Evolutionary conservation across 2,797 vertebrate species (phyloP), one percentile per base, ranked within the genome.

Genomic region (Periophthalmus magnuspinnatus): DNA sequence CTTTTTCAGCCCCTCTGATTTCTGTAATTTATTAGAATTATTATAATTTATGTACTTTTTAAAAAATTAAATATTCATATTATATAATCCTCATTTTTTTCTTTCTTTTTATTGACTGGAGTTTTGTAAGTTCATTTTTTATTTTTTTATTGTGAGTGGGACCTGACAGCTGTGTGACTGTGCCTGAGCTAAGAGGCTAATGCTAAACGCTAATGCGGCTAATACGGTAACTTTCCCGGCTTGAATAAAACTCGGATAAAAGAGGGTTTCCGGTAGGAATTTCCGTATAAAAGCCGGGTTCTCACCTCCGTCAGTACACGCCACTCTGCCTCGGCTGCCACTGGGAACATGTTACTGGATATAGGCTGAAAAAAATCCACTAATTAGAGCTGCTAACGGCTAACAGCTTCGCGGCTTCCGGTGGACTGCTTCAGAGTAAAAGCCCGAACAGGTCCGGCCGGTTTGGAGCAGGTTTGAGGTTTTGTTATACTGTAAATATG

Each of bases 301-400:
- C 70, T 80, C 34, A 88, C 88, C 81, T 86, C 79, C 5, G 10
- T 6, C 19, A 89, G 61, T 69, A 75, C 81, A 36, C 45, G 71
- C 57, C 71, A 74, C 73, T 88, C 86, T 54, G 9, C 65, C 38
- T 78, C 80, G 0, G 36, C 1, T 3, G 8, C 24, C 0, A 88
- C 81, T 2, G 38, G 48, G 10, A 74, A 62, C 88, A 89, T 89
- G 8, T 75, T 36, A 16, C 2, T 24, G 5, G 0, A 28, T 66
- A 54, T 45, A 10, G 4, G 1, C 24, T 14, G 24, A 32, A 0
- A 14, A n/a, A 22, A 59, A n/a, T 11, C 3, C 34, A 61, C 3
- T 10, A 22, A n/a, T 10, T 1, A 16, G 9, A 21, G 59, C 7
- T 17, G 13, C 59, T 36, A 61, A 36, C 32, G 10, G 61, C 70